Percentiles rank a stretch among this genome's conserved stretches.
Evolutionary conservation across 2,888 invertebrate genomes (phyloP).

Genomic region (Microdon myrmicae): DNA sequence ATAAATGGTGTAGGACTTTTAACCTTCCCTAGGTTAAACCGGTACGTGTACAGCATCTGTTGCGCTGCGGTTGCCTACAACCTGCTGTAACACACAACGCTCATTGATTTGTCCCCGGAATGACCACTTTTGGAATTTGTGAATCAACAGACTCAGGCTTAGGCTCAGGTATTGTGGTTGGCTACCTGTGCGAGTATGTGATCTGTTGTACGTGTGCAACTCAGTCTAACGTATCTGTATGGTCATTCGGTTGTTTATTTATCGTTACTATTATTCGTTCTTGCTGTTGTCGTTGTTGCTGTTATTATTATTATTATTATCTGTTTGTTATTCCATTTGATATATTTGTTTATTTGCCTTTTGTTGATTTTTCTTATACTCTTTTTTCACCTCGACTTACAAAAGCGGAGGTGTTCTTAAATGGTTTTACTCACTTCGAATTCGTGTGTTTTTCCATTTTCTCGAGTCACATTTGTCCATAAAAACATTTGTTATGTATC

Average conservation of each 20-base stretch:
- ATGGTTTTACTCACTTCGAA: slow-evolving; percentile 16
- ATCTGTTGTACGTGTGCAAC: too few species aligned
- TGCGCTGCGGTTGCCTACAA: too few species aligned
- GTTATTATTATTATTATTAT: too few species aligned
- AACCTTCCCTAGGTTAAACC: too few species aligned
- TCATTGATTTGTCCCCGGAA: slow-evolving; percentile 28
- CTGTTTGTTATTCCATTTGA: too few species aligned
- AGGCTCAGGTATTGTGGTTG: slow-evolving; percentile 1
- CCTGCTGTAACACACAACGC: slow-evolving; percentile 12
- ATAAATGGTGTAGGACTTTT: too few species aligned
- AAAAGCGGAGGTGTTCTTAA: slow-evolving; percentile 49
- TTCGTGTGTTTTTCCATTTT: slow-evolving; percentile 22
- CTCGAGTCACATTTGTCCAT: slow-evolving; percentile 14
- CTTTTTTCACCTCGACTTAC: slow-evolving; percentile 22
- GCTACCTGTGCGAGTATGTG: too few species aligned
- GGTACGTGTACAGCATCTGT: too few species aligned
- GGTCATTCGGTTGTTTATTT: too few species aligned
- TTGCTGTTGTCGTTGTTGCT: too few species aligned
- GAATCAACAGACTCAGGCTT: slow-evolving; percentile 30
- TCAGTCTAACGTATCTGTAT: too few species aligned
- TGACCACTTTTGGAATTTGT: slow-evolving; percentile 29
- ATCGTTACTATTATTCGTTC: too few species aligned
- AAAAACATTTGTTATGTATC: slow-evolving; percentile 14
- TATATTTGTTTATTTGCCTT: slow-evolving; percentile 29
- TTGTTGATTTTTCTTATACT: slow-evolving; percentile 6